These are phyloP conservation scores for Parelbella ahira DNA, from an alignment of 2,888 invertebrate genomes.

Conservation along the genomic window DNA sequence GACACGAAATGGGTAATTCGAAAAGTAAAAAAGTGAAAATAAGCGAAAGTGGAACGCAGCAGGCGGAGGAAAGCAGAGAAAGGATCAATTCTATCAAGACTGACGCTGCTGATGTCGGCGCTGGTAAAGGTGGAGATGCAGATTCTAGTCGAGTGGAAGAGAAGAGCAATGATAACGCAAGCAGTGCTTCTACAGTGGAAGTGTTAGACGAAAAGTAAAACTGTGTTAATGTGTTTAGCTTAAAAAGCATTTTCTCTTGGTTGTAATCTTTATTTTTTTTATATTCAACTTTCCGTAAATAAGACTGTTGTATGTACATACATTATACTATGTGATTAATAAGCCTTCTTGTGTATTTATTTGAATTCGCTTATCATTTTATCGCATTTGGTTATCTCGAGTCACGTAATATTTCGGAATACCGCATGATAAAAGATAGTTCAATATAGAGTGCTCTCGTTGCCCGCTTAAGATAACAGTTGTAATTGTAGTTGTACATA, in stretches of 20 bases:
- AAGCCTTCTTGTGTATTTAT: conserved; percentile 10
- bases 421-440: conserved; percentile 1
- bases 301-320: conserved; percentile 25
- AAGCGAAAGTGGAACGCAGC: conserved; percentile 44
- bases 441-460: too few relatives aligned
- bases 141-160: conserved; percentile 42
- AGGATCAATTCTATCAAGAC: conserved; percentile 59
- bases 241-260: conserved; percentile 5
- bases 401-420: conserved; percentile 6
- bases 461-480: neutral
- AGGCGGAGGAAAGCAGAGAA: conserved; percentile 42
- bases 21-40: conserved; percentile 72
- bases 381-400: neutral
- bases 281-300: neutral
- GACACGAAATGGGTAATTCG: conserved; percentile 64
- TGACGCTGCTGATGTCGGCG: conserved; percentile 44
- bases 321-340: conserved; percentile 17
- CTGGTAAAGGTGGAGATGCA: conserved; percentile 32
- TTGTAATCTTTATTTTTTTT: conserved; percentile 16
- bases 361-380: conserved; percentile 12
- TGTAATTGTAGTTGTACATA: neutral
- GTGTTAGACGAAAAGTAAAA: conserved; percentile 64
- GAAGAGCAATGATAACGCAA: conserved; percentile 62
- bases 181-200: conserved; percentile 73
- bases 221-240: conserved; percentile 7